Conservation (phyloP, 2,888 invertebrate species). For the Pyralis farinalis region DNA sequence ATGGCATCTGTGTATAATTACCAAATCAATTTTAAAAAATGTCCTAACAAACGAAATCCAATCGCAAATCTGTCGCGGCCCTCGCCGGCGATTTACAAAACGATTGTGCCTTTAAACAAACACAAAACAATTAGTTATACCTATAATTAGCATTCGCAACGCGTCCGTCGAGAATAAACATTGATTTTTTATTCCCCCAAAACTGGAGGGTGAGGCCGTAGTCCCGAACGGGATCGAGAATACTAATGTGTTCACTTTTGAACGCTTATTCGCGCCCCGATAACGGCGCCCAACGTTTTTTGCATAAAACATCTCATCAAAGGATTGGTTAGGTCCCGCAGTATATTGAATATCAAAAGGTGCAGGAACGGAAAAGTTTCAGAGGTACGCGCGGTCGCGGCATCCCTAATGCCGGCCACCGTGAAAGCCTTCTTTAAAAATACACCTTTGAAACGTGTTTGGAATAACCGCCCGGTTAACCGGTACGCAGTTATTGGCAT, state of each 20-base stretch:
- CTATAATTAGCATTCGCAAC: slow-evolving; percentile 75
- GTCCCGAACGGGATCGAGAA: slow-evolving; percentile 59
- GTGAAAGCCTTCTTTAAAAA: slow-evolving; percentile 75
- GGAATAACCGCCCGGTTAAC: slow-evolving; percentile 59
- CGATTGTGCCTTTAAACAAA: slow-evolving; percentile 55
- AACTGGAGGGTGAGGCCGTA: slow-evolving; percentile 57
- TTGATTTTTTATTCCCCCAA: slow-evolving; percentile 80
- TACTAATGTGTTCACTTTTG: slow-evolving; percentile 79
- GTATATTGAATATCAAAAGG: slow-evolving; percentile 81
- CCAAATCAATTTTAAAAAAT: slow-evolving; percentile 12
- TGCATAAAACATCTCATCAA: slow-evolving; percentile 82
- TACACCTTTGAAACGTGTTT: slow-evolving; percentile 73
- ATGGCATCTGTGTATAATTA: slow-evolving; percentile 10
- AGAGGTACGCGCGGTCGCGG: slow-evolving; percentile 52
- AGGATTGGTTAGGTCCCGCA: slow-evolving; percentile 75
- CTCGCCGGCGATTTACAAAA: slow-evolving; percentile 42
- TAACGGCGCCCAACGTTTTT: slow-evolving; percentile 76
- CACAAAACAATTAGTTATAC: slow-evolving; percentile 70
- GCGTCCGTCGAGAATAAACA: slow-evolving; percentile 74
- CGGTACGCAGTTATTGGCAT: slow-evolving; percentile 29
- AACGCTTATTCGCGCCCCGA: slow-evolving; percentile 76
- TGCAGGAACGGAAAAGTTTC: slow-evolving; percentile 68
- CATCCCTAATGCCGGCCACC: slow-evolving; percentile 68
- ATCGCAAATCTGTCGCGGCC: slow-evolving; percentile 31
- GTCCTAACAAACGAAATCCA: slow-evolving; percentile 33